Evolutionary conservation across 2,113 vertebrate species (phyloP), one percentile per base, ranked within the genome.

Genomic region (Gasterosteus nipponicus): DNA sequence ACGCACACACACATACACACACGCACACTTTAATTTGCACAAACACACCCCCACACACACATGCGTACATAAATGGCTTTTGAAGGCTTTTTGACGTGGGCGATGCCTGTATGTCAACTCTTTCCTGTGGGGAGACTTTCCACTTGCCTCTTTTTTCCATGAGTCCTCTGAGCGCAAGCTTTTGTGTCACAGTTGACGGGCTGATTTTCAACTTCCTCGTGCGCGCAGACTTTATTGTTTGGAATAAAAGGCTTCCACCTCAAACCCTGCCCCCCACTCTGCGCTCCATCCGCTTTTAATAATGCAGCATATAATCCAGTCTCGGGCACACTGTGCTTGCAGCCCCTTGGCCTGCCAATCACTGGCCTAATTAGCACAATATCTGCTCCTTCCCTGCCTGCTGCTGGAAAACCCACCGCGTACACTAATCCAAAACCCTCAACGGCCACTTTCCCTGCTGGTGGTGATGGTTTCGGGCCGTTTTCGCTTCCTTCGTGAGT

Each of bases 61-160:
- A 82, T 63, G 69, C 61, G 31, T 66, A 79, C 61, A 86, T 65
- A 80, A 64, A 69, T 85, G 81, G 71, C 59, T 80, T 90, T 81
- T 88, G 89, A 85, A 85, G 92, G 82, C 80, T 81, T 56, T 54
- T 68, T 78, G 62, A 82, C 81, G 93, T 94, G 87, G 93, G 94
- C 77, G 90, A 86, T 67, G 80, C 60, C 78, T 89, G 80, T 84
- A 89, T 92, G 92, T 93, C 89, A 89, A 70, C 85, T 90, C 89
- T 92, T 94, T 94, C 93, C 93, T 93, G 91, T 90, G 92, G 88
- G 91, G 90, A 94, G 82, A 93, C 89, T 93, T 95, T 95, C 94
- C 93, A 90, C 90, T 91, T 74, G 83, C 62, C 82, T 88, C 90
- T 88, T 33, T 38, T 92, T 94, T 89, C 89, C 88, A 91, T 88